Evolutionary conservation across 2,797 vertebrate species (phyloP), one percentile per base, ranked within the genome.

Genomic region (Falco peregrinus): DNA sequence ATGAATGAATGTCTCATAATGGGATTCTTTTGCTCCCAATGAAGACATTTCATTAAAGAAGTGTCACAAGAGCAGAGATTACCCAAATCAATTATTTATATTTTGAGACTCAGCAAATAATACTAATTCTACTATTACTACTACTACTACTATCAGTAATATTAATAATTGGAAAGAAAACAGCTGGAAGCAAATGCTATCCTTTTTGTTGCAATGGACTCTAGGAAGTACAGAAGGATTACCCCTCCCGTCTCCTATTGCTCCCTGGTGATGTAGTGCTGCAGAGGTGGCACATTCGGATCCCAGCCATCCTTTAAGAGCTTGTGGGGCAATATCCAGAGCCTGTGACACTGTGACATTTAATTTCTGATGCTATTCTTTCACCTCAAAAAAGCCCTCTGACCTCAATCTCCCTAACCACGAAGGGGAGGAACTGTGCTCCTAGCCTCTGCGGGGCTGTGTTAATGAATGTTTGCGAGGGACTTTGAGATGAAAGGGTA

Each of bases 81-180:
- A 98, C 92, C 87, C 80, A 97, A 97, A 97, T 98, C 97, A 97
- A 97, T 98, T 98, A 98, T 98, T 98, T 98, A 97, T 98, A 96
- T 96, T 97, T 96, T 65, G 86, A 95, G 94, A 96, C 92, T 98
- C 94, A 93, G 97, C 96, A 98, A 98, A 98, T 95, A 97, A 97
- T 89, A 94, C 87, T 97, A 97, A 93, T 95, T 94, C 95, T 80
- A 20, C 92, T 88, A 84, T 92, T 94, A 94, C 68, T 79, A 80
- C 78, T 61, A 59, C 60, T n/a, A 70, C 7, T 28, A 61, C 89
- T 82, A 97, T 50, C 84, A 95, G 92, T 70, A 95, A 95, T 73
- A 78, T 81, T 97, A 94, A 97, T 97, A 96, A 97, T 96, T 92
- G 97, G 94, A 95, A 95, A 80, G 82, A 73, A 96, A 98, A 93